phyloP scores from a whole-genome alignment of 2,888 invertebrate genomes.

The Malacosoma neustria region DNA sequence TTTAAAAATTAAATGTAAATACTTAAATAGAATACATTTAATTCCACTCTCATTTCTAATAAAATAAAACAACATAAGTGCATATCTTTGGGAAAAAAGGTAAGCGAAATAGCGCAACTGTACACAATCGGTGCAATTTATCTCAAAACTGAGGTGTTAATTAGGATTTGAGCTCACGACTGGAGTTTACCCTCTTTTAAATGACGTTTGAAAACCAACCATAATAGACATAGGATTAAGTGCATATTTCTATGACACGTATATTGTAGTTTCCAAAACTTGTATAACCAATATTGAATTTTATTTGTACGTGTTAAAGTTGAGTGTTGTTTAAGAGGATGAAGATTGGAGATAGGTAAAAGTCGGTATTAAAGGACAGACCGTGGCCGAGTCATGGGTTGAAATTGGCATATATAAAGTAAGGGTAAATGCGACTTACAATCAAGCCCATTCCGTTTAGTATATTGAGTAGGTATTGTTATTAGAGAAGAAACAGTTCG shows the following conservation, averaged over 20 bases:
- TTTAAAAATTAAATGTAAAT: too few species aligned
- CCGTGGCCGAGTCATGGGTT: conserved; percentile 59
- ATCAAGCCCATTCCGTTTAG: conserved; percentile 42
- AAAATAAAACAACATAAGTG: conserved; percentile 18
- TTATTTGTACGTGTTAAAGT: conserved; percentile 18
- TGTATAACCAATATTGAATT: conserved; percentile 18
- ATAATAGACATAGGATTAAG: not conserved
- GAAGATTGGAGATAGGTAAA: conserved; percentile 59
- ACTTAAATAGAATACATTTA: too few species aligned
- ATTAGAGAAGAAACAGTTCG: too few species aligned
- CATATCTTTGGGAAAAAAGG: conserved; percentile 30
- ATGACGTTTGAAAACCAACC: conserved; percentile 14
- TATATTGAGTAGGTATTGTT: not conserved
- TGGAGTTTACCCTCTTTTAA: conserved; percentile 24
- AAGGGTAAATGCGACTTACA: conserved; percentile 39
- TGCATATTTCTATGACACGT: not conserved
- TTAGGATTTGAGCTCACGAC: conserved; percentile 70
- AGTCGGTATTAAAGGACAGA: conserved; percentile 56
- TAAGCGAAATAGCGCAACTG: conserved; percentile 35
- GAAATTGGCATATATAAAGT: conserved; percentile 57
- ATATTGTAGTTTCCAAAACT: not conserved
- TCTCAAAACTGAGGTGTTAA: conserved; percentile 67
- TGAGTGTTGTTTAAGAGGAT: conserved; percentile 11
- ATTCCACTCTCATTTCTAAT: conserved; percentile 9
- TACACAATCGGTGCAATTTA: conserved; percentile 64